Conservation (phyloP, 2,888 invertebrate species). For the Rhyacophila evoluta region DNA sequence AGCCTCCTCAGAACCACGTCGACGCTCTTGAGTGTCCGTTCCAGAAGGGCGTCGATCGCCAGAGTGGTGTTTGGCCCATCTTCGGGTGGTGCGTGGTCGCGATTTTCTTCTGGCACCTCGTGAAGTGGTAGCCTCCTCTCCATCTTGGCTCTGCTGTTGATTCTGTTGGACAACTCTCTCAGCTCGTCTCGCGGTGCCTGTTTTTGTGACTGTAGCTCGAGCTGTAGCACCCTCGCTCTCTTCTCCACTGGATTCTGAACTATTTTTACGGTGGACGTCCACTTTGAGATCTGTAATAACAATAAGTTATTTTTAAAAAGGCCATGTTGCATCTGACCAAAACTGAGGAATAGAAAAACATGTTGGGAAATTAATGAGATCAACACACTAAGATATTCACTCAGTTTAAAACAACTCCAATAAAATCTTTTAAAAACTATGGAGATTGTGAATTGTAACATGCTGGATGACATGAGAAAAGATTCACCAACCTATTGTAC, state of each 20-base stretch:
- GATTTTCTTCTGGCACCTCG: not conserved
- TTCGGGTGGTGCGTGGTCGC: conserved; percentile 60
- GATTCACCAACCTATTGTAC: conserved; percentile 72
- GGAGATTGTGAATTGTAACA: no score
- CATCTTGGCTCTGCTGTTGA: conserved; percentile 22
- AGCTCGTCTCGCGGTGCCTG: conserved; percentile 61
- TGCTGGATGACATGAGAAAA: no score
- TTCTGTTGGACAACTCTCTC: conserved; percentile 60
- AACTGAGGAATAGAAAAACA: no score
- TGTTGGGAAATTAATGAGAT: no score
- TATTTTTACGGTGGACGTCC: conserved; percentile 92
- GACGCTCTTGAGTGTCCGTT: conserved; percentile 62
- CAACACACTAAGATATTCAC: no score
- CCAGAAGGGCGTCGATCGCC: conserved; percentile 41
- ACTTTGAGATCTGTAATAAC: conserved; percentile 83
- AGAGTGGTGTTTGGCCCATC: conserved; percentile 50
- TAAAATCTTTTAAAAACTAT: no score
- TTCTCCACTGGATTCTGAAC: conserved; percentile 88
- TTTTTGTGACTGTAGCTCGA: conserved; percentile 61
- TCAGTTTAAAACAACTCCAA: no score
- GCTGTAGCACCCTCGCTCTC: conserved; percentile 67
- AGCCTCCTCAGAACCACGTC: conserved; percentile 62
- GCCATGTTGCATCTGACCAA: no score
- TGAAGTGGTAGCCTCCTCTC: not conserved
- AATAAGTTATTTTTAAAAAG: no score